Percentiles rank a stretch among this genome's conserved stretches.
Evolutionary conservation across 1,140 invertebrate genomes (phyloP).

Genomic region (Drosophila eugracilis): DNA sequence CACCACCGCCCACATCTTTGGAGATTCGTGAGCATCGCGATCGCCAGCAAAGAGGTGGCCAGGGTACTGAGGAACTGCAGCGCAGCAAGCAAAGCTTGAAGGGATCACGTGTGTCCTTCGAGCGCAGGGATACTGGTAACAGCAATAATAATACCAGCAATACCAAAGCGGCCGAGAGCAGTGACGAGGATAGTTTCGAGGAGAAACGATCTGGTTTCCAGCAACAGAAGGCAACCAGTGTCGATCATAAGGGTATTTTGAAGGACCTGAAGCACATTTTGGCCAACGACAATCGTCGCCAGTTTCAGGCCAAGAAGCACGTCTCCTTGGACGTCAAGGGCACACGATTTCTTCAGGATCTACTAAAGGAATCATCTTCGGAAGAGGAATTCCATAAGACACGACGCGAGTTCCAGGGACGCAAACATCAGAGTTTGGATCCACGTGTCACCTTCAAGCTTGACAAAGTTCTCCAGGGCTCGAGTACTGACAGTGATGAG

Average conservation of each 20-base stretch:
- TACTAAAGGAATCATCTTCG: constrained; percentile 81
- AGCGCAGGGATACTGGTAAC: constrained; percentile 26
- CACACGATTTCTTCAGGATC: constrained; percentile 72
- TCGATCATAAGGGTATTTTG: constrained; percentile 84
- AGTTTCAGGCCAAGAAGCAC: constrained; percentile 84
- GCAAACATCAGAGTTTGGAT: constrained; percentile 84
- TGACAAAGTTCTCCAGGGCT: constrained; percentile 77
- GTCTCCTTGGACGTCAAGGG: constrained; percentile 82
- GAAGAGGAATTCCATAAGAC: constrained; percentile 83
- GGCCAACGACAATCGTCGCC: constrained; percentile 76
- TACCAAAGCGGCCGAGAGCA: constrained; percentile 57
- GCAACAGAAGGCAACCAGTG: constrained; percentile 81
- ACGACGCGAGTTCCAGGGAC: constrained; percentile 79
- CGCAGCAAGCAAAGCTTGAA: constrained; percentile 81
- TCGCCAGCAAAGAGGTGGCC: constrained; percentile 66
- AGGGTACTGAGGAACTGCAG: constrained; percentile 68
- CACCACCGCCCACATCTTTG: constrained; percentile 71
- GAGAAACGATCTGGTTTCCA: constrained; percentile 78
- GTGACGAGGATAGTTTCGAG: constrained; percentile 84
- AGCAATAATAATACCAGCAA: constrained; percentile 22
- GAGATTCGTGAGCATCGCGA: constrained; percentile 70
- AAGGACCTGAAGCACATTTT: constrained; percentile 80
- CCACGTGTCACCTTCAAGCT: constrained; percentile 81
- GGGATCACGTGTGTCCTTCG: constrained; percentile 81
- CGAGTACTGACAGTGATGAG: constrained; percentile 81